Evolutionary conservation across 2,113 vertebrate species (phyloP).

Genomic region (Nothobranchius furzeri): DNA sequence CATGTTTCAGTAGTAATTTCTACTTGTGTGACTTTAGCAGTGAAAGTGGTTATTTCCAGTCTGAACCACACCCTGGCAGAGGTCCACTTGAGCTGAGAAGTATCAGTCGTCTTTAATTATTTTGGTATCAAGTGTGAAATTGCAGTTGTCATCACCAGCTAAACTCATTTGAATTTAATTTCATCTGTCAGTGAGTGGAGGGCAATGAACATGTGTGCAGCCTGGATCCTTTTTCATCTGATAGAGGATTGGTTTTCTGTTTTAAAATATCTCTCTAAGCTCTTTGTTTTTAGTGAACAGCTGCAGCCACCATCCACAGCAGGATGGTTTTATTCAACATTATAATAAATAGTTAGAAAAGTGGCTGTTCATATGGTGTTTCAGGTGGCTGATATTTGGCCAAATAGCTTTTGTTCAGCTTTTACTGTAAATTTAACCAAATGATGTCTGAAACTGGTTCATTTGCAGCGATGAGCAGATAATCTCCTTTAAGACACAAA

Average conservation of each 20-base stretch:
- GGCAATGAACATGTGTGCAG: slow-evolving; percentile 5
- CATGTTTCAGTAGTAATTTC: background rate
- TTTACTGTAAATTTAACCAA: too few relatives aligned
- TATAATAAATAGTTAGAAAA: too few relatives aligned
- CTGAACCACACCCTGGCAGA: background rate
- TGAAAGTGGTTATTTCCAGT: background rate
- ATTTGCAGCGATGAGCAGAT: background rate
- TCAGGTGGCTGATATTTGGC: too few relatives aligned
- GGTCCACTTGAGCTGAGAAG: background rate
- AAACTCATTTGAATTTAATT: slow-evolving; percentile 33
- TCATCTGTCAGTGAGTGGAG: slow-evolving; percentile 12
- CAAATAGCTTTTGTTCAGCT: too few relatives aligned
- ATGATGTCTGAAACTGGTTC: too few relatives aligned
- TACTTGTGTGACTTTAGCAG: background rate
- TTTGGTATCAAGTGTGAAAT: slow-evolving; percentile 43
- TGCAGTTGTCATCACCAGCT: slow-evolving; percentile 21
- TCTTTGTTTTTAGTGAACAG: slow-evolving; percentile 45
- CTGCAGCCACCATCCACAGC: slow-evolving; percentile 12
- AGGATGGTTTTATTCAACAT: too few relatives aligned
- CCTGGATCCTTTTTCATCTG: slow-evolving; percentile 37
- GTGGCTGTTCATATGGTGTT: too few relatives aligned
- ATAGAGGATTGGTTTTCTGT: slow-evolving; percentile 41
- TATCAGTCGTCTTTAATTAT: slow-evolving; percentile 33
- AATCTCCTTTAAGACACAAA: background rate
- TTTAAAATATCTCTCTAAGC: slow-evolving; percentile 42